phyloP scores from a whole-genome alignment of 2,888 invertebrate species.

The Mesorhabditis belari region DNA sequence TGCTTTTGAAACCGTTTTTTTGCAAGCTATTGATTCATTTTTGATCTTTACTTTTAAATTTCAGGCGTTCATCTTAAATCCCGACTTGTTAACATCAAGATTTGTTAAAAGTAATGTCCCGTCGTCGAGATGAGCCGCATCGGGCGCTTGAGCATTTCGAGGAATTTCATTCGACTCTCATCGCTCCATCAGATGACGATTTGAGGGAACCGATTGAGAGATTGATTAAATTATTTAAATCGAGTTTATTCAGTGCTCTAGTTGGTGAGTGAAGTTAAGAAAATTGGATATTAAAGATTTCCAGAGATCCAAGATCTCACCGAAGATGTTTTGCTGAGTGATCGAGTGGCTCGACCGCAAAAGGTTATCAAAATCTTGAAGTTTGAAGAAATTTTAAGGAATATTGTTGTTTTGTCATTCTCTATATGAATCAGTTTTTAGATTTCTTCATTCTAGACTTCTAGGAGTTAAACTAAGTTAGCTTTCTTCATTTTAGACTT shows the following conservation, averaged over 20 bases:
- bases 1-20: no score
- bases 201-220: not conserved
- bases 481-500: no score
- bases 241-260: not conserved
- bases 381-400: no score
- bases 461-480: no score
- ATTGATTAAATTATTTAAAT: not conserved
- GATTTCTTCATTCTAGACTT: no score
- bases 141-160: not conserved
- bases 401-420: no score
- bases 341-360: not conserved
- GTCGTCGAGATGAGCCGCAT: not conserved
- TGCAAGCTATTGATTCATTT: no score
- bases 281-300: not conserved
- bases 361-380: not conserved
- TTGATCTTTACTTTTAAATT: no score
- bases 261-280: not conserved
- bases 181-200: not conserved
- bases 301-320: not conserved
- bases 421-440: no score
- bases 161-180: not conserved
- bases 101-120: no score
- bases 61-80: no score
- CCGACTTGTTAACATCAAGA: no score
- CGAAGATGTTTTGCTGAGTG: not conserved